Percentiles rank a stretch among this genome's conserved stretches.
phyloP scores from a whole-genome alignment of 2,113 vertebrate genomes.

The Aviceda subcristata region DNA sequence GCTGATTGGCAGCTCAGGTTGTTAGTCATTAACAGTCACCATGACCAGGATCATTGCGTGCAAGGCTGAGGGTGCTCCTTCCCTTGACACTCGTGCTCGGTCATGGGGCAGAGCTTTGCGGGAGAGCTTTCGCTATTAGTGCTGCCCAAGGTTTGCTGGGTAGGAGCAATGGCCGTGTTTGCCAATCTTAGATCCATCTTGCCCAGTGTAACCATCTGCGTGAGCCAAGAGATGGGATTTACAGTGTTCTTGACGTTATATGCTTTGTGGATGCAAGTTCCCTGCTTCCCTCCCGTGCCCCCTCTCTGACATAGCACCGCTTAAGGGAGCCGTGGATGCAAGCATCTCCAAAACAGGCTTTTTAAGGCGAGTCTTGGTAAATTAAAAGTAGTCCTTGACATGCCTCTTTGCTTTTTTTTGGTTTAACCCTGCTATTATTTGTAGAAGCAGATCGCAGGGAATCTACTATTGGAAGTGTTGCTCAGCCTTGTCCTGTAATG shows the following conservation, averaged over 20 bases:
- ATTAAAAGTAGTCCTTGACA: background rate
- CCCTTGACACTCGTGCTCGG: background rate
- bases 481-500: background rate
- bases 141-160: background rate
- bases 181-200: background rate
- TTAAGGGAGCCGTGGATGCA: background rate
- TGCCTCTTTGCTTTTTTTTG: background rate
- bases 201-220: accelerated
- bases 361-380: background rate
- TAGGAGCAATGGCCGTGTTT: accelerated
- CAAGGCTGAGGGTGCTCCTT: background rate
- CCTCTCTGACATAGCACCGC: background rate
- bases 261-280: background rate
- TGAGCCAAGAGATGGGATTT: background rate
- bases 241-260: accelerated
- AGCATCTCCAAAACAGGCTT: background rate
- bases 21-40: background rate
- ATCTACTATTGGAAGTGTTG: background rate
- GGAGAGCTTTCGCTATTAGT: background rate
- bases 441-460: background rate
- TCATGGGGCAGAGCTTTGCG: background rate
- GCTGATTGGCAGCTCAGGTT: background rate
- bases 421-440: background rate
- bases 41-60: background rate
- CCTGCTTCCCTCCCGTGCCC: background rate